Percentiles rank a stretch among this genome's conserved stretches.
phyloP scores from a whole-genome alignment of 1,140 invertebrate species.

The Belonocnema kinseyi region DNA sequence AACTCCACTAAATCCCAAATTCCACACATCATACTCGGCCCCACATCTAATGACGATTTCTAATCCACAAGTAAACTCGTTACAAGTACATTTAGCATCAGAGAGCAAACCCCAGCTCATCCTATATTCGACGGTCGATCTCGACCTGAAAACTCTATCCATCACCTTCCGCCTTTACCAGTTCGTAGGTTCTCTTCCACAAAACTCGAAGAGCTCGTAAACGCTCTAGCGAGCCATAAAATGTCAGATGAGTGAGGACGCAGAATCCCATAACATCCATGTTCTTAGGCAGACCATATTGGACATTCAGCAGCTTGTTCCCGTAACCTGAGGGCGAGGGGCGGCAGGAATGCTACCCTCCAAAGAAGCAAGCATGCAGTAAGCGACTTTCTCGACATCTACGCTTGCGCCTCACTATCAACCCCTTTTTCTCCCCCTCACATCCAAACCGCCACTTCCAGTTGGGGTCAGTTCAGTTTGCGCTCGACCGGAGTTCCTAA shows the following conservation, averaged over 20 bases:
- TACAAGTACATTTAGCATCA: conserved; percentile 26
- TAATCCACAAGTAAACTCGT: conserved; percentile 19
- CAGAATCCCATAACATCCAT: background rate
- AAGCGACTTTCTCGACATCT: conserved; percentile 44
- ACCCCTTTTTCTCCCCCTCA: conserved; percentile 42
- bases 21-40: background rate
- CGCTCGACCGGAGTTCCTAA: conserved; percentile 54
- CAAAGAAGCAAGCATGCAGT: conserved; percentile 41
- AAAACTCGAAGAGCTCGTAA: background rate
- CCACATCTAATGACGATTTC: background rate
- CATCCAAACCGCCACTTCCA: conserved; percentile 58
- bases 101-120: conserved; percentile 27
- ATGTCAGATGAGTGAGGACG: conserved; percentile 7
- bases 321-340: background rate
- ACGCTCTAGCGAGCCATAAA: conserved; percentile 3
- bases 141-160: conserved; percentile 28
- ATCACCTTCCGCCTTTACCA: conserved; percentile 4
- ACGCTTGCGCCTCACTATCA: conserved; percentile 44
- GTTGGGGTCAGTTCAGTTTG: conserved; percentile 64
- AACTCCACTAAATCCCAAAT: conserved; percentile 11
- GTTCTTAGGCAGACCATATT: background rate
- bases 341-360: conserved; percentile 34
- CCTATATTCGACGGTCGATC: conserved; percentile 31
- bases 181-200: background rate
- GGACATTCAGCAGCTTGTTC: background rate